Conservation (phyloP, 2,888 invertebrate species). For the Drosophila hamatofila region DNA sequence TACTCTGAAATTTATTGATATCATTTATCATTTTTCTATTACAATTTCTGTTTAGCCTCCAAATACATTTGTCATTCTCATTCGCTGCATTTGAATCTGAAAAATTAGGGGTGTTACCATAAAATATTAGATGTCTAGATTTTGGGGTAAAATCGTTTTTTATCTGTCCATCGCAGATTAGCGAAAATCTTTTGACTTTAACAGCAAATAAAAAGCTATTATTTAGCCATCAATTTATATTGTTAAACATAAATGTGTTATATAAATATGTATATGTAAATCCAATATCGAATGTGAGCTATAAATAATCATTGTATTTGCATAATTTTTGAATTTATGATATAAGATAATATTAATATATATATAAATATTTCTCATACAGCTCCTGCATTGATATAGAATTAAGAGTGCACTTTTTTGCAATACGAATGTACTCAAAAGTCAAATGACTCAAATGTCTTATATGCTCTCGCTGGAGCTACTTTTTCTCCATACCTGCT, state of each 20-base stretch:
- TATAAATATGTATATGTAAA: neutral
- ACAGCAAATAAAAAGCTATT: neutral
- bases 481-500: neutral
- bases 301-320: neutral
- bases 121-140: neutral
- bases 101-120: neutral
- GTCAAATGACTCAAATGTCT: neutral
- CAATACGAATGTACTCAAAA: too few species aligned
- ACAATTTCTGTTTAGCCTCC: neutral
- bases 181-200: neutral
- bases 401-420: too few species aligned
- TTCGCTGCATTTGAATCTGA: neutral
- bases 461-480: too few species aligned
- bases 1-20: constrained; percentile 28
- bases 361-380: neutral
- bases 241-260: neutral
- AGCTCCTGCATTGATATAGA: neutral
- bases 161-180: neutral
- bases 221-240: neutral
- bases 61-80: constrained; percentile 26
- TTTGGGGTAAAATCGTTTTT: neutral
- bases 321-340: neutral
- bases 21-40: constrained; percentile 28
- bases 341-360: neutral
- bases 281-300: too few species aligned